phyloP scores from a whole-genome alignment of 2,888 invertebrate genomes.

The Sminthurides aquaticus region DNA sequence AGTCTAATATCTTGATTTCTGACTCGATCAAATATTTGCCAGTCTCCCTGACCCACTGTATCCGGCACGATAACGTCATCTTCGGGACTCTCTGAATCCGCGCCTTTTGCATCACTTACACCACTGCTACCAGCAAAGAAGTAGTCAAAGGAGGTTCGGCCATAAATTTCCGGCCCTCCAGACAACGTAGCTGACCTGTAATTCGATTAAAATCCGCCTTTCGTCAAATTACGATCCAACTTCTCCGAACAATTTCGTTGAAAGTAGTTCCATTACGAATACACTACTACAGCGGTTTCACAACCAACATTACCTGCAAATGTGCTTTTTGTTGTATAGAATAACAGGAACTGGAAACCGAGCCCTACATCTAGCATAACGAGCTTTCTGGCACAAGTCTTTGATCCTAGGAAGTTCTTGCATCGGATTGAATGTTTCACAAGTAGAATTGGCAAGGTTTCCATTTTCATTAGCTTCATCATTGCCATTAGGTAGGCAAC shows the following conservation, averaged over 20 bases:
- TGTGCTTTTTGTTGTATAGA: conserved; percentile 63
- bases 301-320: conserved; percentile 57
- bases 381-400: conserved; percentile 59
- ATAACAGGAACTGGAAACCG: conserved; percentile 72
- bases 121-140: conserved; percentile 51
- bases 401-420: conserved; percentile 51
- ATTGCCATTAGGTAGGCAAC: conserved; percentile 1
- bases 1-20: conserved; percentile 63
- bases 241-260: too few relatives aligned
- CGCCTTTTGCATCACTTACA: conserved; percentile 34
- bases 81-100: conserved; percentile 33
- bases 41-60: conserved; percentile 46
- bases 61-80: conserved; percentile 41
- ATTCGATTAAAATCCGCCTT: too few relatives aligned
- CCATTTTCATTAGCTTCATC: neutral
- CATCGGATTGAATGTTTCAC: conserved; percentile 20
- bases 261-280: too few relatives aligned
- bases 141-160: conserved; percentile 56
- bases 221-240: too few relatives aligned
- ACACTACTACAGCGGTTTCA: too few relatives aligned
- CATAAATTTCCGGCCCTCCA: conserved; percentile 65
- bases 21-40: conserved; percentile 58
- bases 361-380: conserved; percentile 65
- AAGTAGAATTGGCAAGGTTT: conserved; percentile 6
- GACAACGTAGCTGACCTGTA: conserved; percentile 68